These are phyloP conservation scores for Athetis lepigone DNA, from an alignment of 2,888 invertebrate genomes.

Conservation along the genomic window DNA sequence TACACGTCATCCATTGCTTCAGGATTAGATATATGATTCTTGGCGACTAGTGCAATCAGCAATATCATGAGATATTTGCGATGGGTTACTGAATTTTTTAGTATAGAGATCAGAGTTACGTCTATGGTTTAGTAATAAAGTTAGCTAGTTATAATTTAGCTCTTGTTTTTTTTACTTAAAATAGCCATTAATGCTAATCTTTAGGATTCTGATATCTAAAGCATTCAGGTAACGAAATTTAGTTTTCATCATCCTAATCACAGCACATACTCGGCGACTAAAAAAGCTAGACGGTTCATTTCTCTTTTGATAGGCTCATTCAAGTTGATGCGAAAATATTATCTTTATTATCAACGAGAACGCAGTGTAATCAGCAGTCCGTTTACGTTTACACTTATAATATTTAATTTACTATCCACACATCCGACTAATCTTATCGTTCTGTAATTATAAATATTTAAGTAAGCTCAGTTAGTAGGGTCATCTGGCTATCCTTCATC, in stretches of 20 bases:
- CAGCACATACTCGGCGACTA: no score
- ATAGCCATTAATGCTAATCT: neutral
- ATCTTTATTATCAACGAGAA: neutral
- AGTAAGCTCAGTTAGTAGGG: slow-evolving; percentile 34
- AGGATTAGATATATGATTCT: slow-evolving; percentile 8
- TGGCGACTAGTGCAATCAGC: slow-evolving; percentile 1
- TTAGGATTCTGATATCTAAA: neutral
- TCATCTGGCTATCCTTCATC: slow-evolving; percentile 55
- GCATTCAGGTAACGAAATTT: neutral
- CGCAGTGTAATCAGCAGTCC: neutral
- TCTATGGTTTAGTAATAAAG: slow-evolving; percentile 3
- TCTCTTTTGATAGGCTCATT: neutral
- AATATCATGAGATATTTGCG: neutral
- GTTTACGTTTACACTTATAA: slow-evolving; percentile 1
- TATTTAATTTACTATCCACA: slow-evolving; percentile 28
- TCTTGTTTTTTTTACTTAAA: neutral
- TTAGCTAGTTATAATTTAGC: neutral
- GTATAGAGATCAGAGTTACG: neutral
- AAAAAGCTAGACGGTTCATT: neutral
- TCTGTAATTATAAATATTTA: slow-evolving; percentile 51
- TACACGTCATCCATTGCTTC: slow-evolving; percentile 38
- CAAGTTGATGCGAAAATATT: neutral
- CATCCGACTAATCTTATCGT: slow-evolving; percentile 30
- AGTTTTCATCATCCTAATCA: no score
- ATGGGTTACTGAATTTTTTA: neutral